These are phyloP conservation scores for Petrolisthes cinctipes DNA, from an alignment of 2,888 invertebrate genomes.

Conservation along the genomic window DNA sequence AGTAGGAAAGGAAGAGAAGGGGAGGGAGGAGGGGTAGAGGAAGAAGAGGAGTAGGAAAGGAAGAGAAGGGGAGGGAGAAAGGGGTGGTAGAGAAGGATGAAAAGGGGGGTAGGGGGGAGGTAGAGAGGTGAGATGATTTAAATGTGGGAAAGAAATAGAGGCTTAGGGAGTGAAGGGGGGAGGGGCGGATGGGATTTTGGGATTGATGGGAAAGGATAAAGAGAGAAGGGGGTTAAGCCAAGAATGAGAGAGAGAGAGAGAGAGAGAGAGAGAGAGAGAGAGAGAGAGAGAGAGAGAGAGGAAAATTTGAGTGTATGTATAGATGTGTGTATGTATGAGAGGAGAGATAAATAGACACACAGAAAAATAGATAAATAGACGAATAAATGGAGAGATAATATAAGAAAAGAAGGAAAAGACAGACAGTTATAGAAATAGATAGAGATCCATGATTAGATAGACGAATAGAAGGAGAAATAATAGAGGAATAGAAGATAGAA, in stretches of 20 bases:
- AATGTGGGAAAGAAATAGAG: too few species aligned
- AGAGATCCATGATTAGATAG: not conserved
- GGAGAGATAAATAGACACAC: not conserved
- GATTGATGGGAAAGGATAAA: not conserved
- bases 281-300: not conserved
- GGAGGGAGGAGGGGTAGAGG: not conserved
- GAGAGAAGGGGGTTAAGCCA: not conserved
- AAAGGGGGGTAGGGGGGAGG: too few species aligned
- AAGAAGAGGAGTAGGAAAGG: not conserved
- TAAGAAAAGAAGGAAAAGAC: not conserved
- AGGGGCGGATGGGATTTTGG: not conserved
- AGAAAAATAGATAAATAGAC: not conserved
- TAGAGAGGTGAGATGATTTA: too few species aligned
- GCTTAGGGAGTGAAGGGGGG: not conserved
- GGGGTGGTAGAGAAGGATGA: conserved; percentile 29
- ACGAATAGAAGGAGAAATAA: not conserved
- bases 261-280: not conserved
- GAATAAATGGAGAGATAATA: not conserved
- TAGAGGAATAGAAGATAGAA: not conserved
- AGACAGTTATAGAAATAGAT: not conserved
- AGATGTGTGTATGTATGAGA: too few species aligned
- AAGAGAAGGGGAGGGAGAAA: not conserved
- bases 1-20: too few species aligned
- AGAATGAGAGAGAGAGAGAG: not conserved
- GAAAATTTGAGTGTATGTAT: too few species aligned